These are phyloP conservation scores for Drosophila robusta DNA, from an alignment of 2,888 invertebrate genomes.

Conservation along the genomic window DNA sequence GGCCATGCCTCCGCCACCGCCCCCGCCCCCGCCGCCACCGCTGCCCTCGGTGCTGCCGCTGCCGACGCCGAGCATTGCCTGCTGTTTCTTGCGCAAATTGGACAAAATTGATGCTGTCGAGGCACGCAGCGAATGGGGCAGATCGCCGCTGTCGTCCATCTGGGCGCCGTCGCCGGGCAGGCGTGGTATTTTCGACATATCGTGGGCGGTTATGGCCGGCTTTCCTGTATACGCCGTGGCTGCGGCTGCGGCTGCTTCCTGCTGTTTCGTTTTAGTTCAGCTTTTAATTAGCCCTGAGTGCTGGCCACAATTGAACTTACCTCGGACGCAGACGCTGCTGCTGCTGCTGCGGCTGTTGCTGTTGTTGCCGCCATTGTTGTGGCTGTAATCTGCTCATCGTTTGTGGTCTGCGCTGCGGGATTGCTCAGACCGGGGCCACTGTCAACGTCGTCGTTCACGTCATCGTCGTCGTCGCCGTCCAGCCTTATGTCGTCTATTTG, in stretches of 20 bases:
- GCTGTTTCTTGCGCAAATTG: constrained; percentile 76
- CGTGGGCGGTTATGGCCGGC: constrained; percentile 49
- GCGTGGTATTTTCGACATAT: constrained; percentile 84
- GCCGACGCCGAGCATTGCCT: constrained; percentile 51
- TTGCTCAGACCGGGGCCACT: constrained; percentile 66
- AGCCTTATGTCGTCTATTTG: constrained; percentile 73
- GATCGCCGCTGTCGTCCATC: constrained; percentile 74
- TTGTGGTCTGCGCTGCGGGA: constrained; percentile 69
- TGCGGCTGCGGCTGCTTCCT: constrained; percentile 44
- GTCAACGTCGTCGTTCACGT: constrained; percentile 29
- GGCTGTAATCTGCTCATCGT: constrained; percentile 68
- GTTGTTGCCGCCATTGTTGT: constrained; percentile 28
- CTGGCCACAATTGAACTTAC: constrained; percentile 69
- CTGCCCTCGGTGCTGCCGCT: constrained; percentile 16
- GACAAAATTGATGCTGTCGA: constrained; percentile 69
- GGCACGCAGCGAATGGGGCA: constrained; percentile 65
- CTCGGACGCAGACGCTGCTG: constrained; percentile 56
- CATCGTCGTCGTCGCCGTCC: constrained; percentile 50
- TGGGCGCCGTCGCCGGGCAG: constrained; percentile 84
- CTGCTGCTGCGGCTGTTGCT: constrained; percentile 15
- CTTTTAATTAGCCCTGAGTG: constrained; percentile 76
- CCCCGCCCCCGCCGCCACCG: background rate
- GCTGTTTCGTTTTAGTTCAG: constrained; percentile 64
- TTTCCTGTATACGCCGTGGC: constrained; percentile 17
- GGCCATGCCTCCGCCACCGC: constrained; percentile 26